These are phyloP conservation scores for Eptatretus burgeri DNA, from an alignment of 2,113 vertebrate species.

Conservation along the genomic window DNA sequence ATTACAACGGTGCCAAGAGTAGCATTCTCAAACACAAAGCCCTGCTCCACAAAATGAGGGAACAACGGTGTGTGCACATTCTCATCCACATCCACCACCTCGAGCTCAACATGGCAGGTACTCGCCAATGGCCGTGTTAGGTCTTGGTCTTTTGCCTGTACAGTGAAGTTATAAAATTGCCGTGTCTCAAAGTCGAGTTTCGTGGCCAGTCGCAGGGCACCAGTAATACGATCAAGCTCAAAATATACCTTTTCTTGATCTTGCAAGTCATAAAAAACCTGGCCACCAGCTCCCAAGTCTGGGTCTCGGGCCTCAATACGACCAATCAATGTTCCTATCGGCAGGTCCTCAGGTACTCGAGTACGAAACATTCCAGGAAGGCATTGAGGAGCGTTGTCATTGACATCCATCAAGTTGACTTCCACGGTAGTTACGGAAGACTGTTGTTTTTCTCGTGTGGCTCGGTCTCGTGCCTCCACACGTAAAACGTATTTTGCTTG, in stretches of 20 bases:
- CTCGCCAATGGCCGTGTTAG: conserved; percentile 56
- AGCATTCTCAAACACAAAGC: conserved; percentile 51
- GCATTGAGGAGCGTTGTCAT: conserved; percentile 70
- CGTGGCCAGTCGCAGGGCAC: conserved; percentile 46
- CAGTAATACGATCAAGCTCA: conserved; percentile 74
- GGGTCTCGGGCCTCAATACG: conserved; percentile 77
- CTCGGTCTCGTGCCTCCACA: conserved; percentile 48
- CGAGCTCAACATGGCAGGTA: conserved; percentile 53
- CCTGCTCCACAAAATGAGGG: conserved; percentile 49
- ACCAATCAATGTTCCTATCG: conserved; percentile 47
- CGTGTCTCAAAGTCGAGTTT: conserved; percentile 64
- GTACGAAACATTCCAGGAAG: conserved; percentile 55
- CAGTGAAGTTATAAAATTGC: conserved; percentile 57
- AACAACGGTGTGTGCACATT: conserved; percentile 52
- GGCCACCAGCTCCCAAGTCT: conserved; percentile 51
- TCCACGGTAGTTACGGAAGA: conserved; percentile 30
- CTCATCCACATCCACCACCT: conserved; percentile 74
- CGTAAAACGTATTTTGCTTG: conserved; percentile 32
- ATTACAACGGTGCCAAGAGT: conserved; percentile 43
- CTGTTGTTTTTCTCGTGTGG: conserved; percentile 32
- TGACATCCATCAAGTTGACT: conserved; percentile 66
- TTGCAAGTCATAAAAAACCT: conserved; percentile 56
- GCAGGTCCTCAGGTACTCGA: conserved; percentile 70
- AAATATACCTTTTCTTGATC: conserved; percentile 22
- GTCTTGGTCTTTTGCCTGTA: conserved; percentile 72